Percentiles rank a stretch among this genome's conserved stretches.
Evolutionary conservation across 2,888 invertebrate species (phyloP).

Genomic region (Xanthostigma xanthostigma): DNA sequence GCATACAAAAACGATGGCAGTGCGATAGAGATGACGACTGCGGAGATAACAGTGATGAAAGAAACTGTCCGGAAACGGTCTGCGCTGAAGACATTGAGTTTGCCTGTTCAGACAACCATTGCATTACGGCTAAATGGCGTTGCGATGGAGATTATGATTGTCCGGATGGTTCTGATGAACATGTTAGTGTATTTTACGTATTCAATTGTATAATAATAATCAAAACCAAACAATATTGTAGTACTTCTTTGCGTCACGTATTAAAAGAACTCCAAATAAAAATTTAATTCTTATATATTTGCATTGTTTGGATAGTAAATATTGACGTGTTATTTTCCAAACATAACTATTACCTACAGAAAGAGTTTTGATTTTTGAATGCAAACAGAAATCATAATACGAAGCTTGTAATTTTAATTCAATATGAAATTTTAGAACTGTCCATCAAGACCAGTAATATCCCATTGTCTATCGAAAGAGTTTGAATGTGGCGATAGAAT

Average conservation of each 20-base stretch:
- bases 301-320: too few relatives aligned
- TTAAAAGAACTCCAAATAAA: too few relatives aligned
- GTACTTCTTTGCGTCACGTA: too few relatives aligned
- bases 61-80: conserved; percentile 51
- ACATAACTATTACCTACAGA: too few relatives aligned
- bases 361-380: too few relatives aligned
- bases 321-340: too few relatives aligned
- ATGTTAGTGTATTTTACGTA: conserved; percentile 29
- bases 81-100: conserved; percentile 60
- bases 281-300: too few relatives aligned
- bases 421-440: conserved; percentile 38
- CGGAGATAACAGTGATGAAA: conserved; percentile 71
- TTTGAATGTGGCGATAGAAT: conserved; percentile 67
- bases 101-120: conserved; percentile 56
- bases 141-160: conserved; percentile 86
- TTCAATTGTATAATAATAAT: not conserved
- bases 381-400: too few relatives aligned
- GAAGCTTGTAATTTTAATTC: too few relatives aligned
- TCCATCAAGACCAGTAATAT: conserved; percentile 32
- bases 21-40: conserved; percentile 83
- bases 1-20: conserved; percentile 73
- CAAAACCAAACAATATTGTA: too few relatives aligned
- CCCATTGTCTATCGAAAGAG: conserved; percentile 55
- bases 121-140: conserved; percentile 65
- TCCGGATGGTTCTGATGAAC: conserved; percentile 68